phyloP scores from a whole-genome alignment of 2,888 invertebrate species.

The Sepiola atlantica region DNA sequence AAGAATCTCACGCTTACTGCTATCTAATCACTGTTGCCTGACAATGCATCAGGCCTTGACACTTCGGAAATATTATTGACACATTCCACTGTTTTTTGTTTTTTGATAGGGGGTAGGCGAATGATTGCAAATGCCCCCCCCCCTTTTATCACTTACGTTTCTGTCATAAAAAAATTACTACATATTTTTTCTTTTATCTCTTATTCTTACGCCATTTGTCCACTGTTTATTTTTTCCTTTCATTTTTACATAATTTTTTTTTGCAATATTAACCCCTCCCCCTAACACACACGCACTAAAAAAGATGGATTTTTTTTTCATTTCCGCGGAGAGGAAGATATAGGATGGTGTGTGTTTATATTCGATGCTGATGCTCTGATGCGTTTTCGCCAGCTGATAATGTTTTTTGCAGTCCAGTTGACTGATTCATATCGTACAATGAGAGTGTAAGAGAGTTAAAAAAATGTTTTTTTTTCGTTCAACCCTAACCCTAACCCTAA shows the following conservation, averaged over 20 bases:
- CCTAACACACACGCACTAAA: not conserved
- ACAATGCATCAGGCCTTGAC: slow-evolving; percentile 9
- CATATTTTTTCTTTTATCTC: not conserved
- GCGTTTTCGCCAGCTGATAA: not conserved
- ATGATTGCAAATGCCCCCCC: not conserved
- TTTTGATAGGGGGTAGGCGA: not conserved
- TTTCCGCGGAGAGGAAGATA: not conserved
- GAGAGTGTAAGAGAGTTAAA: not conserved
- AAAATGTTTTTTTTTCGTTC: not conserved
- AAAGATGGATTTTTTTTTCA: not conserved
- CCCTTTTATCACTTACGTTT: not conserved
- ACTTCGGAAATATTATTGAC: not conserved
- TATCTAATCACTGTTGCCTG: not conserved
- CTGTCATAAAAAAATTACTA: too few species aligned
- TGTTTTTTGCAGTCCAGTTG: not conserved
- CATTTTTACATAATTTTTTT: not conserved
- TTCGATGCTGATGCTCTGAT: not conserved
- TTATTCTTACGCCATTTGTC: not conserved
- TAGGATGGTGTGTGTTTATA: not conserved
- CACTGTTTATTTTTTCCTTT: not conserved
- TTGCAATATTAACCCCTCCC: not conserved
- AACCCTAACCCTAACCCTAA: too few species aligned
- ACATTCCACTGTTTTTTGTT: not conserved
- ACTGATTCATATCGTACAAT: not conserved
- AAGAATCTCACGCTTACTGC: not conserved